These are phyloP conservation scores for Baccha elongata DNA, from an alignment of 2,888 invertebrate species.

Conservation along the genomic window DNA sequence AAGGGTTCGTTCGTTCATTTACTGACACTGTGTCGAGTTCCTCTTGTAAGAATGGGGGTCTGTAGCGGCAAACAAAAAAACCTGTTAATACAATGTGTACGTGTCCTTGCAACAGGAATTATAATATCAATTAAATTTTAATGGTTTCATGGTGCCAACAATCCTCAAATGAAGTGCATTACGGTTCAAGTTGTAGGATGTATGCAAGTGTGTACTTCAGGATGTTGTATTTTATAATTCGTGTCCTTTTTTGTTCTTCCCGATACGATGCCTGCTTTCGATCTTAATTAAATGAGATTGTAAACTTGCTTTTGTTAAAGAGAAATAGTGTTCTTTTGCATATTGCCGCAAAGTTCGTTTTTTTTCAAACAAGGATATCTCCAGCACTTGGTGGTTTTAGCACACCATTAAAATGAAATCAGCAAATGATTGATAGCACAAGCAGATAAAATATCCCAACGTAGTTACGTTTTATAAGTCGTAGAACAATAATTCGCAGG, in stretches of 20 bases:
- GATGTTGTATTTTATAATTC: slow-evolving; percentile 65
- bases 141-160: slow-evolving; percentile 73
- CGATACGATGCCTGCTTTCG: slow-evolving; percentile 8
- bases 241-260: slow-evolving; percentile 24
- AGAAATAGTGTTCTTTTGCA: slow-evolving; percentile 45
- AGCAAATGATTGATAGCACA: slow-evolving; percentile 65
- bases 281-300: slow-evolving; percentile 67
- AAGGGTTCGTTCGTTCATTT: slow-evolving; percentile 23
- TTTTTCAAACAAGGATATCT: neutral
- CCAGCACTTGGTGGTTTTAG: neutral
- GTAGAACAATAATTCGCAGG: slow-evolving; percentile 16
- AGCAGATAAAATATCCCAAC: slow-evolving; percentile 48
- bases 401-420: slow-evolving; percentile 65
- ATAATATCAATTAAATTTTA: slow-evolving; percentile 73
- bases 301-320: slow-evolving; percentile 36
- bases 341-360: neutral
- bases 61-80: slow-evolving; percentile 11
- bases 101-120: slow-evolving; percentile 71
- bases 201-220: slow-evolving; percentile 67
- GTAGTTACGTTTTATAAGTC: slow-evolving; percentile 25
- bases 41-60: neutral
- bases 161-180: slow-evolving; percentile 73
- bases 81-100: slow-evolving; percentile 64
- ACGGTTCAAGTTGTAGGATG: slow-evolving; percentile 63
- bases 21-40: slow-evolving; percentile 56